These are phyloP conservation scores for Byasa hedistus DNA, from an alignment of 2,888 invertebrate genomes.

Conservation along the genomic window DNA sequence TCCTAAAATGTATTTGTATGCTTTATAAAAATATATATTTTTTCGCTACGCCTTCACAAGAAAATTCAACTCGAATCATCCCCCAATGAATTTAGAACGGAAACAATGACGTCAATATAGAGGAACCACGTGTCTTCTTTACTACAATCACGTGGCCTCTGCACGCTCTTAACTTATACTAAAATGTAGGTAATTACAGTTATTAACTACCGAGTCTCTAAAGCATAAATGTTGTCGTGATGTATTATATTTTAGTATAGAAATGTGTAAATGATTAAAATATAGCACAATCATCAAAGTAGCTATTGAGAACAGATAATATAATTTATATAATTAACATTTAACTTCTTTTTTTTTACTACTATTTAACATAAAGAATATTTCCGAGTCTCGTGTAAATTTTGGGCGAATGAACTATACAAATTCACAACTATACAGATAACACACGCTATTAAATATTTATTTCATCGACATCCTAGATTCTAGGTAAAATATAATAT, in stretches of 20 bases:
- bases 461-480: not conserved
- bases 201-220: not conserved
- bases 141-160: conserved; percentile 19
- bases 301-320: too few relatives aligned
- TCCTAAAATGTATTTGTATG: too few relatives aligned
- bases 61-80: not conserved
- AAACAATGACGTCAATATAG: too few relatives aligned
- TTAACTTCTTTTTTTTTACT: too few relatives aligned
- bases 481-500: not conserved
- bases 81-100: too few relatives aligned
- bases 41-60: too few relatives aligned
- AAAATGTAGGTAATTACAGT: not conserved
- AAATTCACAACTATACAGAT: not conserved
- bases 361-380: not conserved
- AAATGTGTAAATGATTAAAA: too few relatives aligned
- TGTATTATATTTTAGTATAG: not conserved
- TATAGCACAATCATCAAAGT: too few relatives aligned
- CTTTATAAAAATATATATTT: too few relatives aligned
- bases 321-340: too few relatives aligned
- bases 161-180: conserved; percentile 10
- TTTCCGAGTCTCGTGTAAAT: too few relatives aligned
- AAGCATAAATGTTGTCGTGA: not conserved
- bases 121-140: not conserved
- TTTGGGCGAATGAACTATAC: not conserved
- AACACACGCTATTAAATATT: not conserved